Evolutionary conservation across 2,797 vertebrate genomes (phyloP), one percentile per base, ranked within the genome.

Genomic region (Caiman crocodilus): DNA sequence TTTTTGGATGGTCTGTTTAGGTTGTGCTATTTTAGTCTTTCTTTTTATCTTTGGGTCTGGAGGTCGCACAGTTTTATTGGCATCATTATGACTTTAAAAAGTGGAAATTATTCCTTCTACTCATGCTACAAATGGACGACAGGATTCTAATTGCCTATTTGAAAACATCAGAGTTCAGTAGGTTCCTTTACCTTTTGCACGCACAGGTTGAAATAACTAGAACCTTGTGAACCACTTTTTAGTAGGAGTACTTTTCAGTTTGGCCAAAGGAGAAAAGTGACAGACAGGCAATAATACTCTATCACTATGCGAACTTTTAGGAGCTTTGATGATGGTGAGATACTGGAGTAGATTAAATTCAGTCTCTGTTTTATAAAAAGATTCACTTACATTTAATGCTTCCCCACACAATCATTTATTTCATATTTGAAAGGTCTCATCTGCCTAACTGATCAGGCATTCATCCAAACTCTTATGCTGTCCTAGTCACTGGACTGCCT

Each of bases 201-300:
- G 81, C 93, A 91, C 90, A 96, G 92, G 85, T 71, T 57, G 77
- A 95, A 96, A 85, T 93, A 94, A 93, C 82, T 93, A 87, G 42
- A 95, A 84, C 32, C 9, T 13, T 94, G 86, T 90, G n/a, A 28
- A 73, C 35, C 67, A 30, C 79, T 77, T 94, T 96, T 88, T 93
- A 94, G 85, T 90, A 85, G 73, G 76, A 84, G 73, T 89, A 1
- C 58, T 89, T 95, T 97, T 95, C 88, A 88, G 30, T 80, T 81
- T 83, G 90, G 85, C 32, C 30, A 79, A 88, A 26, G 87, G 93
- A 95, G 58, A 55, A 61, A 10, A 59, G 12, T 90, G 57, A 82
- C 61, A 95, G 64, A 80, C 81, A 94, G 71, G 42, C 55, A 84
- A 61, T 75, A 60, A 14, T 94, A 74, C 32, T 82, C 4, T 89